A percentile compares a stretch with the other conserved stretches of the same genome.
Evolutionary conservation across 1,140 invertebrate genomes (phyloP).

Genomic region (Pseudoatta argentina): DNA sequence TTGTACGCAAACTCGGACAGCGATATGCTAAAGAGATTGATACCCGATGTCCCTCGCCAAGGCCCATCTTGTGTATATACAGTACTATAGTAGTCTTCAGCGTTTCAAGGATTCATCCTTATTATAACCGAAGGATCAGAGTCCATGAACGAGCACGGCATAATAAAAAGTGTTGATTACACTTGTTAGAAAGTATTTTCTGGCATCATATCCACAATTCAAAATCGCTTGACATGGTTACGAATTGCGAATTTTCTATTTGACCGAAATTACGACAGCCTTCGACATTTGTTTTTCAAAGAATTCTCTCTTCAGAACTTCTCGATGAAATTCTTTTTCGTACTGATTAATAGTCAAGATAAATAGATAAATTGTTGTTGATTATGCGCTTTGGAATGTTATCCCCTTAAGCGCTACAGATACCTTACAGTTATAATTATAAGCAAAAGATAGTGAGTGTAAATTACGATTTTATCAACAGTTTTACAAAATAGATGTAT

Average conservation of each 20-base stretch:
- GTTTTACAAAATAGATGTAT: too few relatives aligned
- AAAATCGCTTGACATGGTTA: slow-evolving; percentile 36
- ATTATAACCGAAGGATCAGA: slow-evolving; percentile 8
- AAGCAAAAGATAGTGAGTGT: too few relatives aligned
- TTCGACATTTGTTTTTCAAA: background rate
- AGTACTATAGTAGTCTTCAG: background rate
- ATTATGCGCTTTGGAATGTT: too few relatives aligned
- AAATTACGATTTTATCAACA: too few relatives aligned
- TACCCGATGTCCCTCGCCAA: slow-evolving; percentile 8
- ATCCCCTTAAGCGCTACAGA: too few relatives aligned
- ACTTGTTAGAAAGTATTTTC: slow-evolving; percentile 26
- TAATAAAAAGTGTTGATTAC: slow-evolving; percentile 45
- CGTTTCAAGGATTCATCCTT: slow-evolving; percentile 17
- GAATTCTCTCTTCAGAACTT: background rate
- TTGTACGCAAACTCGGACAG: slow-evolving; percentile 13
- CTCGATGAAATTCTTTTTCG: background rate
- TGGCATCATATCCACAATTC: slow-evolving; percentile 10
- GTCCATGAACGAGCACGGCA: background rate
- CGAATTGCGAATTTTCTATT: background rate
- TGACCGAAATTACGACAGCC: background rate
- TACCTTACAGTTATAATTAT: too few relatives aligned
- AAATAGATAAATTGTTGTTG: background rate
- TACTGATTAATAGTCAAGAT: background rate
- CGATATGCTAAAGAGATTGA: slow-evolving; percentile 56
- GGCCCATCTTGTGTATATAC: slow-evolving; percentile 3